Evolutionary conservation across 64 coral and sea anemone genomes (phyloP).

Genomic region (Porites australiensis): DNA sequence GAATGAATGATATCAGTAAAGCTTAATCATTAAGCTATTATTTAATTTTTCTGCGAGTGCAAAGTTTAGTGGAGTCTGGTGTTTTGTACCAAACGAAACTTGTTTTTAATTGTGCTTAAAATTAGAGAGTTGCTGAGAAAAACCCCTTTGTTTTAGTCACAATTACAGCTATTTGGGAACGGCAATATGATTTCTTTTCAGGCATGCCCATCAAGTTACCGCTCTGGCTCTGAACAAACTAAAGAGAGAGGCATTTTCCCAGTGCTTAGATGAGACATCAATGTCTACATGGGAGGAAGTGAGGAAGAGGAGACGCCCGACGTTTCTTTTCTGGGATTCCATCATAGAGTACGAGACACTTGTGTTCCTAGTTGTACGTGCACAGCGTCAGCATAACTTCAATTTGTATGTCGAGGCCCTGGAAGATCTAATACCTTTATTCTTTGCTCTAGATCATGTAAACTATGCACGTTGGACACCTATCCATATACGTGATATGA

Average conservation of each 20-base stretch:
- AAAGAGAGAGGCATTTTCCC: conserved; percentile 43
- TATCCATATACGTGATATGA: conserved; percentile 43
- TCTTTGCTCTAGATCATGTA: conserved; percentile 50
- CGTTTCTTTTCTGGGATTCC: conserved; percentile 38
- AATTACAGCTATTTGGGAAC: conserved; percentile 1
- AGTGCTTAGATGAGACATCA: conserved; percentile 12
- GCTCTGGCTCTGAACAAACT: conserved; percentile 42
- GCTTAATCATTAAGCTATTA: too few relatives aligned
- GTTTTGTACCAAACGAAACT: too few relatives aligned
- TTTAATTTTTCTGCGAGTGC: too few relatives aligned
- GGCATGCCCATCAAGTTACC: conserved; percentile 58
- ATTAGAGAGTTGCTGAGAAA: too few relatives aligned
- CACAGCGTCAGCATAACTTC: background rate
- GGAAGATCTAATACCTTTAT: background rate
- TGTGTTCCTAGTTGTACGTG: background rate
- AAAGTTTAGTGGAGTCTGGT: too few relatives aligned
- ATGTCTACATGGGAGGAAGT: conserved; percentile 55
- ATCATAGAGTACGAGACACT: background rate
- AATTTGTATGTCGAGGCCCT: background rate
- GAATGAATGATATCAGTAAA: too few relatives aligned
- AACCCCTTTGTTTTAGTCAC: too few relatives aligned
- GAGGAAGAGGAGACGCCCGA: conserved; percentile 44
- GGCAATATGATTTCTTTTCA: conserved; percentile 35
- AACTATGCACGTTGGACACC: conserved; percentile 58
- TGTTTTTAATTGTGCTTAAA: too few relatives aligned